phyloP scores from a whole-genome alignment of 2,888 invertebrate species.

The Carcina quercana region DNA sequence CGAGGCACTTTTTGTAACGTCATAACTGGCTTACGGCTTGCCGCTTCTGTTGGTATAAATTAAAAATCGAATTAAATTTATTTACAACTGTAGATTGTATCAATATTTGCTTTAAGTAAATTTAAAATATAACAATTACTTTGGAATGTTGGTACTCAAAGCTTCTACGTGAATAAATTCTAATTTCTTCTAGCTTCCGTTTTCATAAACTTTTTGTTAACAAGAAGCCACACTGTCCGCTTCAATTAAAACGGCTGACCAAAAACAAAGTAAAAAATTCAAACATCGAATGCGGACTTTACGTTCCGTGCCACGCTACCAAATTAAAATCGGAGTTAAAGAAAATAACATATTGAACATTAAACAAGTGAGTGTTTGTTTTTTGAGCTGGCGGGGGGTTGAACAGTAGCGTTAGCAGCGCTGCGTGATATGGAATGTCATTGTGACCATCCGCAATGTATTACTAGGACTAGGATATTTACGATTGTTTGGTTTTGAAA shows the following conservation, averaged over 20 bases:
- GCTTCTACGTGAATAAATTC: neutral
- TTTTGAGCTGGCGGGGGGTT: conserved; percentile 52
- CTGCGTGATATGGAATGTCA: conserved; percentile 48
- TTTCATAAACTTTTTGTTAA: conserved; percentile 22
- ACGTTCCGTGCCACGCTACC: conserved; percentile 33
- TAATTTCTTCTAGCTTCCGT: neutral
- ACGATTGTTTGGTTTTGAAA: neutral
- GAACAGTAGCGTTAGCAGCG: conserved; percentile 58
- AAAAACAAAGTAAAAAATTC: conserved; percentile 25
- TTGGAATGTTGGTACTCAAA: too few species aligned
- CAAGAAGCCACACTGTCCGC: conserved; percentile 32
- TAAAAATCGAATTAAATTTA: too few species aligned
- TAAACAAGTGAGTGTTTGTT: conserved; percentile 41
- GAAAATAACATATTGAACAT: conserved; percentile 35
- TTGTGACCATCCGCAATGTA: conserved; percentile 34
- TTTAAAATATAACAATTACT: too few species aligned
- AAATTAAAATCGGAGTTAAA: conserved; percentile 22
- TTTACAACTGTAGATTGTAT: too few species aligned
- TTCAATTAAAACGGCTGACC: conserved; percentile 33
- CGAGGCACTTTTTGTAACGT: conserved; percentile 39
- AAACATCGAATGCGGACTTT: conserved; percentile 26
- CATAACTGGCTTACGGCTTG: conserved; percentile 21
- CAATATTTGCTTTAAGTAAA: too few species aligned
- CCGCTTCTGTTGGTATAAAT: conserved; percentile 36
- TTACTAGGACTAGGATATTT: neutral